Conservation (phyloP, 92 coral and sea anemone species). For the Ricordea florida region DNA sequence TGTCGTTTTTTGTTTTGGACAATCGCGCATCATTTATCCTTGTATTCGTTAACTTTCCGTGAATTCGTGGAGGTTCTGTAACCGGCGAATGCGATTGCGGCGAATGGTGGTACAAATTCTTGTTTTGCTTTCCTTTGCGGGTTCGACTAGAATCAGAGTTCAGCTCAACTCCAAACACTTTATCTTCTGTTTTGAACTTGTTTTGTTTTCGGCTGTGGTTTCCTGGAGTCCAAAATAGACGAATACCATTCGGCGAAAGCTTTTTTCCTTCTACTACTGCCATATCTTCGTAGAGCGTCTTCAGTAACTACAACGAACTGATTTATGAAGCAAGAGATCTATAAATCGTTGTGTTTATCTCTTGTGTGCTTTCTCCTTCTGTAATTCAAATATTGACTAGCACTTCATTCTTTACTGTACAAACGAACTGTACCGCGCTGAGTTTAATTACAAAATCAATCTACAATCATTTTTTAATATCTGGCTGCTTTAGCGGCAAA, state of each 20-base stretch:
- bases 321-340: background rate
- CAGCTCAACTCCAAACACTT: background rate
- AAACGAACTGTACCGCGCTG: background rate
- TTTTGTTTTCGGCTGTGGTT: conserved; percentile 11
- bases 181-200: background rate
- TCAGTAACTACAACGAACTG: background rate
- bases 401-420: background rate
- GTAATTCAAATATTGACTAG: conserved; percentile 1
- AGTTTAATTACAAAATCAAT: background rate
- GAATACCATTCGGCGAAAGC: conserved; percentile 8
- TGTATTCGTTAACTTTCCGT: background rate
- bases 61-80: conserved; percentile 15
- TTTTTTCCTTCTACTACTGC: conserved; percentile 16
- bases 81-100: background rate
- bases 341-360: background rate
- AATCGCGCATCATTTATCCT: background rate
- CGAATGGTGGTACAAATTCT: too few relatives aligned
- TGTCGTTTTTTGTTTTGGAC: background rate
- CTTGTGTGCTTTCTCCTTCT: background rate
- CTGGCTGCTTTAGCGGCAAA: conserved; percentile 7
- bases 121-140: too few relatives aligned
- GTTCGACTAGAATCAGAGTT: background rate
- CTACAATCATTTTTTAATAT: conserved; percentile 1
- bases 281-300: background rate
- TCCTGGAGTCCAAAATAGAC: background rate